Conservation (phyloP, 1,140 invertebrate genomes). For the Platyscapa corneri region DNA sequence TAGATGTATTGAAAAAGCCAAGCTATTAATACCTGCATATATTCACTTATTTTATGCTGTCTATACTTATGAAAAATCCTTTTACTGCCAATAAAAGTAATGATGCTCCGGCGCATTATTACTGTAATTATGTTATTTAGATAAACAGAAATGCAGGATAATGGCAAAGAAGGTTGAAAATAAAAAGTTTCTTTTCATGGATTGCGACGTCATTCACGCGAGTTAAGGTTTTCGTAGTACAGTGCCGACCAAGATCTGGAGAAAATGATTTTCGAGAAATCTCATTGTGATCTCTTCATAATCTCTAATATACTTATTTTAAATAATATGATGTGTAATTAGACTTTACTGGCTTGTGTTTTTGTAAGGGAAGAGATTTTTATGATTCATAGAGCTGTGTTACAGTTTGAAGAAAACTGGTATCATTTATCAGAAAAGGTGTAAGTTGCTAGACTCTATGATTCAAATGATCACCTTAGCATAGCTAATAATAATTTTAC, state of each 20-base stretch:
- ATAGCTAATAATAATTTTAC: not conserved
- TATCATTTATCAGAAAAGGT: not conserved
- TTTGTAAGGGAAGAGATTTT: not conserved
- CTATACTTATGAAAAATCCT: not conserved
- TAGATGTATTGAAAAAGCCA: no score
- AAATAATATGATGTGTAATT: not conserved
- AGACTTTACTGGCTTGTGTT: not conserved
- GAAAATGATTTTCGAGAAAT: not conserved
- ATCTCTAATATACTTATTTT: not conserved
- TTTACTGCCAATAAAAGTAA: no score
- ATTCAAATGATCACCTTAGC: not conserved
- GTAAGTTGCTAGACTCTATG: not conserved
- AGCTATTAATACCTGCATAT: no score
- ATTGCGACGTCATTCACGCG: not conserved
- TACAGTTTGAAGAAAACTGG: not conserved
- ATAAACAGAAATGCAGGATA: not conserved
- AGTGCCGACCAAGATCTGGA: not conserved
- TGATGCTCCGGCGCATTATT: no score
- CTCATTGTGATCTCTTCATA: not conserved
- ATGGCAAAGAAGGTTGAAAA: not conserved
- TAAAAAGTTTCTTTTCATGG: not conserved
- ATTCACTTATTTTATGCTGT: not conserved
- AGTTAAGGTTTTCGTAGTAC: not conserved
- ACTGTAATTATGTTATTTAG: no score
- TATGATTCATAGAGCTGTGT: no score